These are phyloP conservation scores for Phoenicopterus ruber DNA, from an alignment of 2,113 vertebrate species.

Conservation along the genomic window DNA sequence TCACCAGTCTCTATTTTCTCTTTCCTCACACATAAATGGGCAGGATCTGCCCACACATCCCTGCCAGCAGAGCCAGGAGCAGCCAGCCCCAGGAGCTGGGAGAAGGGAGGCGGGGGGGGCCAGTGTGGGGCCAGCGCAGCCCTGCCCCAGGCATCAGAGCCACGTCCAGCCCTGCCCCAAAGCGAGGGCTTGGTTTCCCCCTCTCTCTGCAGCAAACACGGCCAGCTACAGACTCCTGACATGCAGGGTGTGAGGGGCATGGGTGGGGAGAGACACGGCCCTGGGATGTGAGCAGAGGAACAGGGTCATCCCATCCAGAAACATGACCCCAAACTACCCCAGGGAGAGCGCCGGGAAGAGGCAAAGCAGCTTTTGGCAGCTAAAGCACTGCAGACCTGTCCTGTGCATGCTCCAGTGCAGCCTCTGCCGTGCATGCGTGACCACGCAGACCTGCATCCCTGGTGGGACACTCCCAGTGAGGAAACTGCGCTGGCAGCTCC, in stretches of 20 bases:
- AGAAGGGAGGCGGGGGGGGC: background rate
- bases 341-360: background rate
- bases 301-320: accelerated
- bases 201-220: background rate
- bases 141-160: background rate
- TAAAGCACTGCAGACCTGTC: background rate
- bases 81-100: background rate
- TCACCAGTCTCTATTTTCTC: constrained; percentile 39
- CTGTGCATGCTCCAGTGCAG: background rate
- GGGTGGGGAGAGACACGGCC: background rate
- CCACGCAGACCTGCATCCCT: background rate
- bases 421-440: accelerated
- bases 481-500: background rate
- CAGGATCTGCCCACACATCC: constrained; percentile 2
- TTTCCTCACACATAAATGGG: constrained; percentile 35
- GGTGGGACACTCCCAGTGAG: background rate
- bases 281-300: background rate
- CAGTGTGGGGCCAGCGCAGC: accelerated
- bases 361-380: background rate
- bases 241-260: background rate
- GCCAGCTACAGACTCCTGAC: background rate
- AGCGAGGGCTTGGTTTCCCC: background rate
- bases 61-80: background rate
- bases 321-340: accelerated
- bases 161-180: background rate